These are phyloP conservation scores for Caenorhabditis sp. DNA, from an alignment of 2,888 invertebrate genomes.

Conservation along the genomic window DNA sequence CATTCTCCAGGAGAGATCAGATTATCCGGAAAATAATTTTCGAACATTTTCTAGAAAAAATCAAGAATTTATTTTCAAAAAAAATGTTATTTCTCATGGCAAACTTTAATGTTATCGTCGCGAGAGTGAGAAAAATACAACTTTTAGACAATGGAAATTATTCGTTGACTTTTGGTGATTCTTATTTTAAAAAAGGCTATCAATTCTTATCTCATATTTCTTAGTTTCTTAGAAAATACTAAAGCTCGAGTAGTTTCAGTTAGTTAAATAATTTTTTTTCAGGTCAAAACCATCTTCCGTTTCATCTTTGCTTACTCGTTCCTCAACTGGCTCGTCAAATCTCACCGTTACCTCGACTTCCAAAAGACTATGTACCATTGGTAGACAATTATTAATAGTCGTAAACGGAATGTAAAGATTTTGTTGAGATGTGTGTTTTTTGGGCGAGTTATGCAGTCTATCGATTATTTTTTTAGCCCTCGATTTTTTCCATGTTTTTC, in stretches of 20 bases:
- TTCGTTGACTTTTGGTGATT: too few species aligned
- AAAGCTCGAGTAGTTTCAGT: background rate
- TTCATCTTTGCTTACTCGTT: constrained; percentile 67
- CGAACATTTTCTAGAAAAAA: too few species aligned
- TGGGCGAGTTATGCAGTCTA: background rate
- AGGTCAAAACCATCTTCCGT: constrained; percentile 67
- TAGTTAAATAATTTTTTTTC: constrained; percentile 10
- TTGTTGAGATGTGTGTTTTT: constrained; percentile 10
- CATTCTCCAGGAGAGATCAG: too few species aligned
- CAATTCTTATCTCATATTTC: too few species aligned
- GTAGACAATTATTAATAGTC: constrained; percentile 48
- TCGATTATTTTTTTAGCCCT: background rate
- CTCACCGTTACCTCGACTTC: constrained; percentile 67
- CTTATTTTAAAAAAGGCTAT: too few species aligned
- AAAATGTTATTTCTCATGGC: too few species aligned
- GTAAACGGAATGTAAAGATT: constrained; percentile 7
- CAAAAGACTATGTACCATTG: constrained; percentile 69
- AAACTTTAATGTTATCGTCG: too few species aligned
- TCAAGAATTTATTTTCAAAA: too few species aligned
- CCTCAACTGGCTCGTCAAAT: constrained; percentile 66
- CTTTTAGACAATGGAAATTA: too few species aligned
- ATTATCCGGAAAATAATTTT: too few species aligned
- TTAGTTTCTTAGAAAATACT: too few species aligned
- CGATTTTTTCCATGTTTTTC: background rate
- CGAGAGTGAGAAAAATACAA: too few species aligned